phyloP scores from a whole-genome alignment of 2,113 vertebrate genomes.

The Turnix velox region DNA sequence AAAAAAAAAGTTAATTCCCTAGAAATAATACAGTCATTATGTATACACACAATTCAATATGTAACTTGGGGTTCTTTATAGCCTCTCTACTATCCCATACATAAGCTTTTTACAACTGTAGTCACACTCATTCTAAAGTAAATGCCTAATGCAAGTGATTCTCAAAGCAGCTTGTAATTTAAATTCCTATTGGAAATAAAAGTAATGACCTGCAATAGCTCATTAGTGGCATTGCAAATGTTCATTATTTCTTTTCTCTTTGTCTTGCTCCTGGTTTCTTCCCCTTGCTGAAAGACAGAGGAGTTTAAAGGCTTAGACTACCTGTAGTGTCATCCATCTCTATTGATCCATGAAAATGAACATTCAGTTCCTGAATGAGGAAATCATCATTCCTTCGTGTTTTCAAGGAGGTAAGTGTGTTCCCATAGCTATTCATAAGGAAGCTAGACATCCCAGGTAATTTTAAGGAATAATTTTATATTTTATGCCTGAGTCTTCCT shows the following conservation, averaged over 20 bases:
- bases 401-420: neutral
- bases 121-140: conserved; percentile 16
- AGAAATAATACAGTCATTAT: conserved; percentile 50
- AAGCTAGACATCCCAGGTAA: neutral
- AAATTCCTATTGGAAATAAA: conserved; percentile 39
- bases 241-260: conserved; percentile 6
- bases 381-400: neutral
- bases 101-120: conserved; percentile 16
- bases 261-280: neutral
- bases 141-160: conserved; percentile 23
- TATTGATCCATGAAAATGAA: conserved; percentile 22
- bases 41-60: conserved; percentile 30
- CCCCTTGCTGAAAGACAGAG: neutral
- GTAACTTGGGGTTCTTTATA: conserved; percentile 6
- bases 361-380: neutral
- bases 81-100: neutral
- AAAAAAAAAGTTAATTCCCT: neutral
- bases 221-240: conserved; percentile 10
- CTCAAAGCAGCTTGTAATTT: conserved; percentile 44
- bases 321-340: conserved; percentile 3
- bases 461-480: neutral
- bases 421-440: neutral
- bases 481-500: neutral
- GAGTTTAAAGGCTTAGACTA: conserved; percentile 28
- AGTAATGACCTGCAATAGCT: conserved; percentile 21